Evolutionary conservation across 2,888 invertebrate genomes (phyloP).

Genomic region (Hypomecis punctinalis): DNA sequence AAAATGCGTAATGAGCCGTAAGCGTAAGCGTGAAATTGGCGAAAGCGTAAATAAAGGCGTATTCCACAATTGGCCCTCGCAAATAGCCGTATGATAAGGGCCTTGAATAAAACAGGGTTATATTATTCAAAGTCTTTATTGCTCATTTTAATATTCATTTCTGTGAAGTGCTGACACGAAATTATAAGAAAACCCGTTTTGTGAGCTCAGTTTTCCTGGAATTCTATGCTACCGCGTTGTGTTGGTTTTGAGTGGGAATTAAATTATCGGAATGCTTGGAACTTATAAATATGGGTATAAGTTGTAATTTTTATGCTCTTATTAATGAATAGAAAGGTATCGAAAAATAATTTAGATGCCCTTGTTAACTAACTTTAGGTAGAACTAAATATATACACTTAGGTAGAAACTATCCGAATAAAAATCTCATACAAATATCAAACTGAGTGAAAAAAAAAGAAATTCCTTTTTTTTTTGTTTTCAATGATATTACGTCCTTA

Average conservation of each 20-base stretch:
- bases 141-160: constrained; percentile 15
- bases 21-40: constrained; percentile 23
- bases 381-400: no score
- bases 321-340: no score
- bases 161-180: constrained; percentile 7
- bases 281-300: background rate
- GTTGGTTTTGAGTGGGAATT: background rate
- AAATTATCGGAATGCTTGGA: background rate
- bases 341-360: no score
- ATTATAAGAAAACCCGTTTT: constrained; percentile 1
- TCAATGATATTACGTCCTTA: no score
- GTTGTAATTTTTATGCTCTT: no score
- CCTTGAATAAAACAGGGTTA: constrained; percentile 15
- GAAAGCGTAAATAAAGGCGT: constrained; percentile 21
- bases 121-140: constrained; percentile 8
- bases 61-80: constrained; percentile 21
- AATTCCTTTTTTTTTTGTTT: no score
- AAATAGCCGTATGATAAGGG: constrained; percentile 23
- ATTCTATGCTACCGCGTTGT: background rate
- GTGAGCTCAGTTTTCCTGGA: background rate
- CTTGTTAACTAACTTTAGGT: no score
- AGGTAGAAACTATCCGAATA: no score
- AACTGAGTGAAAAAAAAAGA: no score
- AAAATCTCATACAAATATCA: no score
- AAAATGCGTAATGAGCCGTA: constrained; percentile 20